Evolutionary conservation across 2,113 vertebrate genomes (phyloP).

Genomic region (Apodemus sylvaticus): DNA sequence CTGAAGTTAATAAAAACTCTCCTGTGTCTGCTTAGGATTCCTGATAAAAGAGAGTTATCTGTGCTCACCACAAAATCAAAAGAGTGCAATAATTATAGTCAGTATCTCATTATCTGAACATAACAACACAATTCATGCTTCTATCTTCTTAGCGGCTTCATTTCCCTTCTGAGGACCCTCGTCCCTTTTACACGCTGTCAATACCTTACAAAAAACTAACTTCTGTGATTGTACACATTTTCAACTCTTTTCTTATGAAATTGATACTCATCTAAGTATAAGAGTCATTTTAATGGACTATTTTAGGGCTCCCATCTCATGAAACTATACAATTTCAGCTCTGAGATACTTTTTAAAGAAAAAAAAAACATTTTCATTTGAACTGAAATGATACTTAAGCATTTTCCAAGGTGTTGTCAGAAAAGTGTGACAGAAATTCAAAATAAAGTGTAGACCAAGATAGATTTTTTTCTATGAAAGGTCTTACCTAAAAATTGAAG

Average conservation of each 20-base stretch:
- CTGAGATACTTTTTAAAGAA: conserved; percentile 28
- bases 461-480: not conserved
- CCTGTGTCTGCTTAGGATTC: not conserved
- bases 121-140: not conserved
- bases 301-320: not conserved
- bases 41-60: not conserved
- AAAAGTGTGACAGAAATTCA: conserved; percentile 21
- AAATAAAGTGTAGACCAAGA: conserved; percentile 20
- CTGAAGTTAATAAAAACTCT: not conserved
- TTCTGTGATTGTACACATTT: not conserved
- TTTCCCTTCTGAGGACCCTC: not conserved
- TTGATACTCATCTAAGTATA: conserved; percentile 36
- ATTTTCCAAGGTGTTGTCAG: conserved; percentile 26
- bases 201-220: not conserved
- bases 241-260: conserved; percentile 29
- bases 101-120: not conserved
- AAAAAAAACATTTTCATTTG: conserved; percentile 32
- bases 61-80: not conserved
- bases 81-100: not conserved
- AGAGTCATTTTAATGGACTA: not conserved
- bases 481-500: conserved; percentile 31
- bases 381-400: conserved; percentile 17
- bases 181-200: not conserved
- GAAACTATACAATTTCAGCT: conserved; percentile 57
- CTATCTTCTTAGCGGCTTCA: not conserved